Evolutionary conservation across 1,140 invertebrate genomes (phyloP).

Genomic region (Philaenus spumarius): DNA sequence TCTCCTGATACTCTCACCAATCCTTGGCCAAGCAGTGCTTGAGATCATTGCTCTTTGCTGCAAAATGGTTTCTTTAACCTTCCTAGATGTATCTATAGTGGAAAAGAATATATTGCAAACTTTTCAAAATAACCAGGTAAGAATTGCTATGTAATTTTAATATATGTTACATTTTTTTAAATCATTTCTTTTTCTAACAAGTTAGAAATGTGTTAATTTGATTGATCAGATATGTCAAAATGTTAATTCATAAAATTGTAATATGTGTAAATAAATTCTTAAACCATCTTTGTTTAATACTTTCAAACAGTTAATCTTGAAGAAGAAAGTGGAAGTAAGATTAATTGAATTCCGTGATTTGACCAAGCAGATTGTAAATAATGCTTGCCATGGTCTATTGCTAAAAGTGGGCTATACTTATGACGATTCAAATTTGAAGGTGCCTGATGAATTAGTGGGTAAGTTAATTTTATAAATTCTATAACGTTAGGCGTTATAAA

Average conservation of each 20-base stretch:
- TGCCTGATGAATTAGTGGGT: slow-evolving; percentile 32
- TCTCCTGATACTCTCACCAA: slow-evolving; percentile 65
- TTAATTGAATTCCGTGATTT: slow-evolving; percentile 52
- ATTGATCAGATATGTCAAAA: too few species aligned
- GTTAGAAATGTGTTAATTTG: too few species aligned
- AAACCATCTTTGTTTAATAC: too few species aligned
- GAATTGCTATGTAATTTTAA: too few species aligned
- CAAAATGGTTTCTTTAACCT: slow-evolving; percentile 52
- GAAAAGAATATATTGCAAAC: slow-evolving; percentile 55
- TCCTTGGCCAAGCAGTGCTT: slow-evolving; percentile 59
- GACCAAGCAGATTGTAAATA: slow-evolving; percentile 54
- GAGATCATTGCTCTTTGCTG: slow-evolving; percentile 62
- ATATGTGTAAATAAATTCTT: too few species aligned
- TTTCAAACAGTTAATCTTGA: slow-evolving; percentile 48
- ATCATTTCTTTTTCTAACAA: too few species aligned
- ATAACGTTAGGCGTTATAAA: too few species aligned
- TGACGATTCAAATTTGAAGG: slow-evolving; percentile 47
- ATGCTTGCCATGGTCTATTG: slow-evolving; percentile 63
- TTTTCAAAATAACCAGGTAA: slow-evolving; percentile 58
- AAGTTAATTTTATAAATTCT: slow-evolving; percentile 17
- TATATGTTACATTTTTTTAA: too few species aligned
- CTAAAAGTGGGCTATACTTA: slow-evolving; percentile 63
- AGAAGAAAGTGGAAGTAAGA: slow-evolving; percentile 46
- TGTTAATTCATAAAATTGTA: too few species aligned
- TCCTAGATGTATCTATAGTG: slow-evolving; percentile 46